Percentiles rank a stretch among this genome's conserved stretches.
These are phyloP conservation scores for Luperina testacea DNA, from an alignment of 2,888 invertebrate genomes.

Conservation along the genomic window DNA sequence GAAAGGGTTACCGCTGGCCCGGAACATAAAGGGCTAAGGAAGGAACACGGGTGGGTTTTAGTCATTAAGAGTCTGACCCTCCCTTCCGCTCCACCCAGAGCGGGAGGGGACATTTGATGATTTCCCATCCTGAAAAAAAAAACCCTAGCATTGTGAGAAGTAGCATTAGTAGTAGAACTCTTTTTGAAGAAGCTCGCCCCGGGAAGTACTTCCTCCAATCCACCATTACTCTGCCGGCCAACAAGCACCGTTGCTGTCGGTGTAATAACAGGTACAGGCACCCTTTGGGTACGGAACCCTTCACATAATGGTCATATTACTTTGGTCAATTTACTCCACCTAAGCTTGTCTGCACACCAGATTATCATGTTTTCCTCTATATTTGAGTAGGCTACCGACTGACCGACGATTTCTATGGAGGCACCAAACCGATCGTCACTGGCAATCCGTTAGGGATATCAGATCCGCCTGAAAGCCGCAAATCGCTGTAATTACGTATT, in stretches of 20 bases:
- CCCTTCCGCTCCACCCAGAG: too few species aligned
- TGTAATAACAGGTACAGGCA: not conserved
- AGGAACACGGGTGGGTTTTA: too few species aligned
- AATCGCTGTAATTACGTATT: slow-evolving; percentile 25
- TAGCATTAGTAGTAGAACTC: not conserved
- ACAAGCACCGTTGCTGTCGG: not conserved
- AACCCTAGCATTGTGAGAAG: not conserved
- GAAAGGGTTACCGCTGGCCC: too few species aligned
- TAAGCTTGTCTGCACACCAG: slow-evolving; percentile 22
- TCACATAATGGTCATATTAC: not conserved
- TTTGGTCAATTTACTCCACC: not conserved
- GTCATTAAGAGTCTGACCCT: too few species aligned
- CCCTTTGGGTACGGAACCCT: not conserved
- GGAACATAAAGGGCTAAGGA: too few species aligned
- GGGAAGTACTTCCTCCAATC: not conserved
- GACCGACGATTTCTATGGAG: slow-evolving; percentile 10
- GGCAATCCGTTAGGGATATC: too few species aligned
- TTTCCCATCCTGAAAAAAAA: too few species aligned
- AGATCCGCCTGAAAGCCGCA: not conserved
- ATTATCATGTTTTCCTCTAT: slow-evolving; percentile 15
- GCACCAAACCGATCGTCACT: not conserved
- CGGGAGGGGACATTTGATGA: too few species aligned
- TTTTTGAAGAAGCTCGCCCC: not conserved
- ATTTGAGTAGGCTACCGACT: slow-evolving; percentile 30
- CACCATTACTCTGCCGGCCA: not conserved